phyloP scores from a whole-genome alignment of 2,888 invertebrate species.

The Crossocerus cetratus region DNA sequence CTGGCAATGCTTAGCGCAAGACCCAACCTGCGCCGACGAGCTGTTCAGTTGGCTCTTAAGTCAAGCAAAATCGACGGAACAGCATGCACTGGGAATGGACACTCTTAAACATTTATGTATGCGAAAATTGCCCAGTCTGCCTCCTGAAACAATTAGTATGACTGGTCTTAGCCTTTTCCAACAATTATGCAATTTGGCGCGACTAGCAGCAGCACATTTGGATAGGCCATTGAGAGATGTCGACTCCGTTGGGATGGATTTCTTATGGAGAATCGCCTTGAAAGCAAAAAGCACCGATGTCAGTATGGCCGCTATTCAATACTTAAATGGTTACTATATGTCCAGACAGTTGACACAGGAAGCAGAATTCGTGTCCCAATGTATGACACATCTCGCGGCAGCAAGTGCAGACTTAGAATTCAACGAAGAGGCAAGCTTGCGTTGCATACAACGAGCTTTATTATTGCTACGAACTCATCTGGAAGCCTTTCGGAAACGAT shows the following conservation, averaged over 20 bases:
- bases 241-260: slow-evolving; percentile 90
- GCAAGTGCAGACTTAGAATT: slow-evolving; percentile 85
- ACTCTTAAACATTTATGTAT: slow-evolving; percentile 92
- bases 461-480: slow-evolving; percentile 93
- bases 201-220: slow-evolving; percentile 85
- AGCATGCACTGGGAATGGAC: slow-evolving; percentile 93
- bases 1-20: slow-evolving; percentile 94
- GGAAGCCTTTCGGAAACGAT: slow-evolving; percentile 92
- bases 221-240: slow-evolving; percentile 76
- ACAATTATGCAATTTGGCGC: slow-evolving; percentile 91
- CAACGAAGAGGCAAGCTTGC: slow-evolving; percentile 85
- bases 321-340: slow-evolving; percentile 96
- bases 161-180: slow-evolving; percentile 94
- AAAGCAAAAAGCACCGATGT: slow-evolving; percentile 95
- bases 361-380: slow-evolving; percentile 94
- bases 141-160: slow-evolving; percentile 94
- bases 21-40: slow-evolving; percentile 92
- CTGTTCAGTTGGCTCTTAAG: slow-evolving; percentile 95
- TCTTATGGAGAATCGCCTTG: slow-evolving; percentile 95
- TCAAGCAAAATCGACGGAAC: slow-evolving; percentile 94
- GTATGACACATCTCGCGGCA: slow-evolving; percentile 93
- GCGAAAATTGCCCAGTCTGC: slow-evolving; percentile 91
- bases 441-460: slow-evolving; percentile 93
- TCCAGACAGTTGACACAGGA: slow-evolving; percentile 93
- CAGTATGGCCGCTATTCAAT: slow-evolving; percentile 95